Evolutionary conservation across 2,888 invertebrate species (phyloP), one percentile per base, ranked within the genome.

Genomic region (Podotricha telesiphe): DNA sequence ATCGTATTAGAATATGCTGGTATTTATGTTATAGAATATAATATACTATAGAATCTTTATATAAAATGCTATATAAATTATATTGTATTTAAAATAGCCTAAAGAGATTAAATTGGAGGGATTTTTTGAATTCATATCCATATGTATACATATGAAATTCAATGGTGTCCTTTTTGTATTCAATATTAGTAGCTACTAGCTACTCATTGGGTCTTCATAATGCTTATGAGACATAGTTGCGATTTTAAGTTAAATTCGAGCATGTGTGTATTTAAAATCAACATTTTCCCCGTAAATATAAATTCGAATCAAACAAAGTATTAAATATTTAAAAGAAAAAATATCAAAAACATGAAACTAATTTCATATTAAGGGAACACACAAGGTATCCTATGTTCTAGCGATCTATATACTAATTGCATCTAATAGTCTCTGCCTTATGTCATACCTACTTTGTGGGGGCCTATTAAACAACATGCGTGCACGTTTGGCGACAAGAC

Each of bases 391-490:
- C 34, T 22, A 13, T 48, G n/a, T 28, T 34, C 6, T 22, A 59
- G 17, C 34, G 37, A 37, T 62, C 19, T 50, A 50, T 62, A 19
- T 37, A 62, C 37, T 50, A 50, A 62, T 62, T 50, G 50, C 62
- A 48, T 62, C 20, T 62, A 62, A 62, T 62, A 62, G 47, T 19
- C 28, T 17, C 15, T 34, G 20, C 15, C 37, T 61, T 66, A 69
- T 63, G 69, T 71, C 71, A 71, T 66, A 59, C 22, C 56, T 56
- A 68, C 74, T 71, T 53, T 77, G 80, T 79, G 55, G 72, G 45
- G 70, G 61, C 67, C 67, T 86, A 87, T 86, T 87, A 87, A 56
- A 71, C 69, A 68, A 66, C 88, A 88, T 86, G 82, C 83, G 83
- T 83, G 80, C 67, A 82, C 79, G 81, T 78, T 72, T 78, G 85